phyloP scores from a whole-genome alignment of 2,113 vertebrate species.

The Phyllostomus discolor region DNA sequence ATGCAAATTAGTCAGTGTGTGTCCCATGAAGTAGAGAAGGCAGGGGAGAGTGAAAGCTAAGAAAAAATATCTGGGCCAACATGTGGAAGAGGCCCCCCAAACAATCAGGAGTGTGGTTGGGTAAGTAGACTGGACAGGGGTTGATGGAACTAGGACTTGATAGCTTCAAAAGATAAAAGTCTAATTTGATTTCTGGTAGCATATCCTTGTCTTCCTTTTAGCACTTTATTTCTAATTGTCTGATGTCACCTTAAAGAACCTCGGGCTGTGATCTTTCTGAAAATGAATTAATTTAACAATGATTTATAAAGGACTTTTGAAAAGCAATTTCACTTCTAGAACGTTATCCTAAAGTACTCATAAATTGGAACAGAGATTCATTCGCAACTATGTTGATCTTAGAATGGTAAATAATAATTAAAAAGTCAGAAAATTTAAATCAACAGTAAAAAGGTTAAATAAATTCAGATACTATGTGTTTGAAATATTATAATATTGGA shows the following conservation, averaged over 20 bases:
- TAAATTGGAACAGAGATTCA: constrained; percentile 19
- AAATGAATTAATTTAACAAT: constrained; percentile 15
- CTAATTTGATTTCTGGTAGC: neutral
- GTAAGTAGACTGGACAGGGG: neutral
- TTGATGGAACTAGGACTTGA: neutral
- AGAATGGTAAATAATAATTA: constrained; percentile 34
- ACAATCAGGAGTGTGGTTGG: neutral
- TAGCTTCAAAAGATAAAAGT: neutral
- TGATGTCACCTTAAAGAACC: neutral
- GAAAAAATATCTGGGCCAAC: neutral
- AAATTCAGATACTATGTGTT: neutral
- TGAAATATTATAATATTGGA: neutral
- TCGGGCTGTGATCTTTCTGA: neutral
- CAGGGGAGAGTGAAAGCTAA: neutral
- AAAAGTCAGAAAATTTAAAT: constrained; percentile 18
- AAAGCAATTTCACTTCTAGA: constrained; percentile 29
- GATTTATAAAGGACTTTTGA: constrained; percentile 4
- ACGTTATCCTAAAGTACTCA: neutral
- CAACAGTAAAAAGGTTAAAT: neutral
- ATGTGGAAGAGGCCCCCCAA: neutral
- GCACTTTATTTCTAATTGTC: neutral
- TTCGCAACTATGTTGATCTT: neutral
- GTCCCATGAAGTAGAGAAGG: neutral
- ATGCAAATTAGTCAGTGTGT: neutral
- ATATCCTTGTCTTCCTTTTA: neutral